phyloP scores from a whole-genome alignment of 1,140 invertebrate species.

The Hydropsyche tenuis region DNA sequence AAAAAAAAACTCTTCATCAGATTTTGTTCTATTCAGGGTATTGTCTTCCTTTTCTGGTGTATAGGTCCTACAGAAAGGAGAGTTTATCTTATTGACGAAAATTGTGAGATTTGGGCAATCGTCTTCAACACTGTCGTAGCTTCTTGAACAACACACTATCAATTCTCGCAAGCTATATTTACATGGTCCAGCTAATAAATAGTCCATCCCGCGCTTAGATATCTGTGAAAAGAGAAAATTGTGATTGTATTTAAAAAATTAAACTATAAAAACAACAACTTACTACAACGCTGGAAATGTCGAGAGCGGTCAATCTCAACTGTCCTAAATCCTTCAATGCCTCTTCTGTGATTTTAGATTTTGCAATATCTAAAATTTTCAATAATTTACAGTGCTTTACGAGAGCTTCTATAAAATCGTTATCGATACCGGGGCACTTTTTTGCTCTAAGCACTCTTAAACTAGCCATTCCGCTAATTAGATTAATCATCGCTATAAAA shows the following conservation, averaged over 20 bases:
- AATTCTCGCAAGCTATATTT: background rate
- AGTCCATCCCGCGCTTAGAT: constrained; percentile 33
- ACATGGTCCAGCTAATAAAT: constrained; percentile 35
- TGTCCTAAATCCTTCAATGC: constrained; percentile 10
- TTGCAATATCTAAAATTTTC: constrained; percentile 31
- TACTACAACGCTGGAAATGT: constrained; percentile 10
- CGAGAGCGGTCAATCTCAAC: constrained; percentile 32
- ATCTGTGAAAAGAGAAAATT: constrained; percentile 35
- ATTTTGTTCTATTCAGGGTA: too few species aligned
- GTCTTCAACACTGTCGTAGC: background rate
- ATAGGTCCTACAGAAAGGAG: too few species aligned
- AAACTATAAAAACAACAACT: background rate
- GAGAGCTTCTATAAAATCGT: constrained; percentile 34
- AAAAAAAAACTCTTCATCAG: too few species aligned
- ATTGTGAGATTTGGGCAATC: background rate
- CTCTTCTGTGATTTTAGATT: constrained; percentile 28
- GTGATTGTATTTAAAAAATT: background rate
- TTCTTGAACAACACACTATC: background rate
- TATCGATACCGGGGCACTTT: constrained; percentile 27
- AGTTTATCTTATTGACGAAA: background rate
- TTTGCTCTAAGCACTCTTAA: constrained; percentile 19
- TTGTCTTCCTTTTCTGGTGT: too few species aligned
- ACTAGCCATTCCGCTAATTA: constrained; percentile 32
- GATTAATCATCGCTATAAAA: constrained; percentile 26
- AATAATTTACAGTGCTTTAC: constrained; percentile 30